phyloP scores from a whole-genome alignment of 2,797 vertebrate species.

The Micrastur ruficollis region DNA sequence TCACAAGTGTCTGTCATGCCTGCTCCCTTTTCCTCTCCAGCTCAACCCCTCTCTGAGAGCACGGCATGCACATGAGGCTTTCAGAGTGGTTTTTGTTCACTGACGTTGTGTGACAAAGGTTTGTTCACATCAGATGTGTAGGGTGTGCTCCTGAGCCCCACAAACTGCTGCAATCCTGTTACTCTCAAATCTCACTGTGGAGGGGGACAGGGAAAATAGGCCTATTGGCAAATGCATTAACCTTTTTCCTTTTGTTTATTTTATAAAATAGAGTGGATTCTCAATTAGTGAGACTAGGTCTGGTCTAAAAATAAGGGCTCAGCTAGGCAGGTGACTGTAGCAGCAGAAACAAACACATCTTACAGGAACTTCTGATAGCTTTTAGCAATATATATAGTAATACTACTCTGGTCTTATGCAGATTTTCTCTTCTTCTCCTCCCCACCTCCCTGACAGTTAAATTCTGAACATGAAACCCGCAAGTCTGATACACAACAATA shows the following conservation, averaged over 20 bases:
- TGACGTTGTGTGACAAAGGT: neutral
- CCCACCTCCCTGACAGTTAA: neutral
- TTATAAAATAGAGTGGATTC: neutral
- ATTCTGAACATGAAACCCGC: neutral
- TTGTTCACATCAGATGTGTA: neutral
- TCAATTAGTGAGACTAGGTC: neutral
- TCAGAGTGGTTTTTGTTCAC: neutral
- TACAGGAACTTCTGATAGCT: neutral
- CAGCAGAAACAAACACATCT: neutral
- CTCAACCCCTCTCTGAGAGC: neutral
- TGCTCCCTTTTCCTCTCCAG: neutral
- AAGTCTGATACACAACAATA: neutral
- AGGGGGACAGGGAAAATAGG: neutral
- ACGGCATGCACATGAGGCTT: neutral
- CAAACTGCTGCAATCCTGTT: neutral
- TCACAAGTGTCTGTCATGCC: neutral
- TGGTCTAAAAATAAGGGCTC: neutral
- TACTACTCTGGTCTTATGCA: neutral
- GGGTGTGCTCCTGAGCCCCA: neutral
- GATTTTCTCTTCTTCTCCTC: neutral
- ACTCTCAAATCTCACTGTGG: neutral
- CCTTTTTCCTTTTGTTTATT: neutral
- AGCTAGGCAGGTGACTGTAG: neutral
- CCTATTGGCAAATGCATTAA: neutral
- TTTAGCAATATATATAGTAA: neutral